Percentiles rank a stretch among this genome's conserved stretches.
These are phyloP conservation scores for Elymnias hypermnestra DNA, from an alignment of 1,140 invertebrate genomes.

Conservation along the genomic window DNA sequence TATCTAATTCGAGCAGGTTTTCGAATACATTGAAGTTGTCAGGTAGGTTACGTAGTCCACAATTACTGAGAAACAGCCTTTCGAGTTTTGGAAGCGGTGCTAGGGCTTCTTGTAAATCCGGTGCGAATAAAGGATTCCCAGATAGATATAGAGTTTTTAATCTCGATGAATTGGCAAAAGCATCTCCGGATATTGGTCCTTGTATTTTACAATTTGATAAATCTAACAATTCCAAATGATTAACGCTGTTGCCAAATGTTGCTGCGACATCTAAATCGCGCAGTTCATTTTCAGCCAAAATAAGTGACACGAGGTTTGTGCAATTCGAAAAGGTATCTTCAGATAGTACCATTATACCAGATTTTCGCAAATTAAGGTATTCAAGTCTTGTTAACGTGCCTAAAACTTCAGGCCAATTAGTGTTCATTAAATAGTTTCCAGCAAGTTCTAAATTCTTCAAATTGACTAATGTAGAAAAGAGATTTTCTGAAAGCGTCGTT, in stretches of 20 bases:
- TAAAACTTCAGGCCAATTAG: constrained; percentile 79
- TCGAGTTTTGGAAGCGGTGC: constrained; percentile 80
- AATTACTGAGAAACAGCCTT: constrained; percentile 81
- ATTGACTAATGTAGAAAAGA: constrained; percentile 77
- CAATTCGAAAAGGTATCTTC: constrained; percentile 82
- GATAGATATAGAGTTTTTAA: constrained; percentile 80
- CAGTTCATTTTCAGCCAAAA: constrained; percentile 81
- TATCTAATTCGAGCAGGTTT: constrained; percentile 80
- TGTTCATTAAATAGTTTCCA: constrained; percentile 76
- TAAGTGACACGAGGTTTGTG: constrained; percentile 79
- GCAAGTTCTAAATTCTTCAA: constrained; percentile 81
- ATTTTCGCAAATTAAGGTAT: constrained; percentile 79
- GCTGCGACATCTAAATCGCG: constrained; percentile 79
- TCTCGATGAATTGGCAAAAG: constrained; percentile 82
- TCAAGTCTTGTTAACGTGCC: constrained; percentile 78
- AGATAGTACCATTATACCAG: constrained; percentile 78
- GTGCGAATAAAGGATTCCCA: constrained; percentile 82
- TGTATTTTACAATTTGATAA: constrained; percentile 83
- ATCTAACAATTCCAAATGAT: constrained; percentile 81
- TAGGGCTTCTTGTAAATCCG: constrained; percentile 81
- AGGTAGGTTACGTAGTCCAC: constrained; percentile 79
- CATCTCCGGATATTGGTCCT: constrained; percentile 80
- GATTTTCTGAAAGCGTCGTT: constrained; percentile 75
- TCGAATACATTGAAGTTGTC: constrained; percentile 81
- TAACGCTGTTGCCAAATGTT: constrained; percentile 80